phyloP scores from a whole-genome alignment of 2,888 invertebrate genomes.

The Trimorus sp. region DNA sequence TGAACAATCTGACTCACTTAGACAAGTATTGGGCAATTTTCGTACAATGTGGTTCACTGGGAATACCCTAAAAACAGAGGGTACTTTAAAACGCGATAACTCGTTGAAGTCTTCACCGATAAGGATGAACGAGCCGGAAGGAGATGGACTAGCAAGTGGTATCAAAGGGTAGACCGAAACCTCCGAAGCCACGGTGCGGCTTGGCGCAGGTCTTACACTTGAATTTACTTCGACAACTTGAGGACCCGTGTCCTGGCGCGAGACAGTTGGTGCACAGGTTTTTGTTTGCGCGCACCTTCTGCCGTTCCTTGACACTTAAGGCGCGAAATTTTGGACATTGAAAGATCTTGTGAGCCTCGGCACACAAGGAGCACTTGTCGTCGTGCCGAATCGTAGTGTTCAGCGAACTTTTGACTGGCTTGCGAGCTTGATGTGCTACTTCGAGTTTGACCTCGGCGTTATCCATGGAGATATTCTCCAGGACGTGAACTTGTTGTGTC shows the following conservation, averaged over 20 bases:
- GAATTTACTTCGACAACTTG: neutral
- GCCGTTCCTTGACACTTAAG: neutral
- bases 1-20: too few species aligned
- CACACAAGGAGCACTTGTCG: neutral
- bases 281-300: neutral
- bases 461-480: neutral
- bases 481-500: neutral
- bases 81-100: too few species aligned
- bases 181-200: too few species aligned
- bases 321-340: neutral
- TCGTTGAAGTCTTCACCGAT: too few species aligned
- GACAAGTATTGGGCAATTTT: too few species aligned
- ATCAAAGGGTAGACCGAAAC: too few species aligned
- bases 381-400: neutral
- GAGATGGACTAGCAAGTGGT: too few species aligned
- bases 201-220: neutral
- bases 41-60: too few species aligned
- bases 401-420: neutral
- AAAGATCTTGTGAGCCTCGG: neutral
- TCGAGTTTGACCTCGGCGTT: neutral
- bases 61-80: too few species aligned
- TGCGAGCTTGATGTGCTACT: neutral
- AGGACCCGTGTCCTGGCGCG: neutral
- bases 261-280: slow-evolving; percentile 1
- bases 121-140: too few species aligned